Evolutionary conservation across 2,888 invertebrate genomes (phyloP).

Genomic region (Drosophila pseudotalamancana): DNA sequence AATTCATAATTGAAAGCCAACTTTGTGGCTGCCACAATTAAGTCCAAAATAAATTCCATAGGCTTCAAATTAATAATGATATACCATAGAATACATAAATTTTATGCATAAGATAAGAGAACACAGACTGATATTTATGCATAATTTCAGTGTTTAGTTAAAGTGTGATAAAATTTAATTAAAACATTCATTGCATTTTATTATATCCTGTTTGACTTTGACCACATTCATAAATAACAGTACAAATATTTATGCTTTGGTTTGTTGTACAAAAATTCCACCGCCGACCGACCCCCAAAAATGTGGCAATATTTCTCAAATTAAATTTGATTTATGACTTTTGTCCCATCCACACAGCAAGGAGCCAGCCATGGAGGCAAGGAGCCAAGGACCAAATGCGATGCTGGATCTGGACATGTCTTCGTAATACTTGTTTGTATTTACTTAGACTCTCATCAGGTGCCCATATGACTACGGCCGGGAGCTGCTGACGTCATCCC

Average conservation of each 20-base stretch:
- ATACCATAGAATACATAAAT: neutral
- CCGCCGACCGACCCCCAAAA: conserved; percentile 27
- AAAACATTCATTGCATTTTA: conserved; percentile 37
- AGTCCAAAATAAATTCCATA: too few relatives aligned
- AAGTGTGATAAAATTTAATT: conserved; percentile 42
- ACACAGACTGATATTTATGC: conserved; percentile 13
- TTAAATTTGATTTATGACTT: conserved; percentile 77
- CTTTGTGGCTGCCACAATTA: too few relatives aligned
- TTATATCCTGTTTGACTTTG: conserved; percentile 43
- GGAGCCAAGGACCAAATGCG: conserved; percentile 34
- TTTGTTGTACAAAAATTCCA: conserved; percentile 51
- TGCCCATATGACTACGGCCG: conserved; percentile 47
- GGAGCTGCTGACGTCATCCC: conserved; percentile 51
- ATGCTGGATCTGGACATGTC: conserved; percentile 43
- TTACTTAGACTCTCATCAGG: conserved; percentile 52
- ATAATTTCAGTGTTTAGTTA: conserved; percentile 26
- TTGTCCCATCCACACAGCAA: conserved; percentile 27
- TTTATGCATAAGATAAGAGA: neutral
- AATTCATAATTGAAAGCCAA: too few relatives aligned
- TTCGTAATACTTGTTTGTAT: conserved; percentile 53
- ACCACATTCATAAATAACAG: conserved; percentile 46
- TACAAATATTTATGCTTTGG: conserved; percentile 54
- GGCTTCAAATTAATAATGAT: neutral
- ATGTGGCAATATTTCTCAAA: conserved; percentile 72
- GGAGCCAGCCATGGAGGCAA: neutral